A percentile compares a stretch with the other conserved stretches of the same genome.
These are phyloP conservation scores for Harpagoxenus sublaevis DNA, from an alignment of 2,888 invertebrate genomes.

Conservation along the genomic window DNA sequence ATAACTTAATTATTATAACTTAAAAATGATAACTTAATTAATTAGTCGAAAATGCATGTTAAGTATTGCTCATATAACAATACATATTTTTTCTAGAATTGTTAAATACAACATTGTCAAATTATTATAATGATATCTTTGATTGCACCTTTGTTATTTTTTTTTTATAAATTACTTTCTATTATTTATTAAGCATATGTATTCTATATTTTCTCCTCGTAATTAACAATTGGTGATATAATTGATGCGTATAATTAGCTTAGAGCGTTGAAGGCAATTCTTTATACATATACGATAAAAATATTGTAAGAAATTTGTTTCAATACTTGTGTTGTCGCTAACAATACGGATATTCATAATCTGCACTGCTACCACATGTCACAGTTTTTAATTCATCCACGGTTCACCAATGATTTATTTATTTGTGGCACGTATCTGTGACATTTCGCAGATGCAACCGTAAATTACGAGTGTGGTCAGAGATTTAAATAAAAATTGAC, in stretches of 20 bases:
- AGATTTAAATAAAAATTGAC: constrained; percentile 50
- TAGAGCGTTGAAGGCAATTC: not conserved
- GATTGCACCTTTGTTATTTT: not conserved
- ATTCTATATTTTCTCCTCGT: not conserved
- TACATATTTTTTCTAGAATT: not conserved
- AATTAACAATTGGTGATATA: not conserved
- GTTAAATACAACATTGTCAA: not conserved
- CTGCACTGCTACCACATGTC: constrained; percentile 2
- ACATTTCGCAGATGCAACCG: constrained; percentile 32
- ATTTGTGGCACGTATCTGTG: constrained; percentile 28
- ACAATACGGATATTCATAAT: constrained; percentile 13
- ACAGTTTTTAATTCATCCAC: constrained; percentile 34
- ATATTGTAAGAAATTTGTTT: not conserved
- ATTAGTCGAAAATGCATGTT: not conserved
- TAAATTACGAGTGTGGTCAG: constrained; percentile 42
- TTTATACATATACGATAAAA: not conserved
- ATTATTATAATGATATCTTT: not conserved
- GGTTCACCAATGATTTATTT: constrained; percentile 41
- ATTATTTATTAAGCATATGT: not conserved
- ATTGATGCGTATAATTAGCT: not conserved
- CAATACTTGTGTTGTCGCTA: not conserved
- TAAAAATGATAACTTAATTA: not conserved
- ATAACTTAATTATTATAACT: not conserved
- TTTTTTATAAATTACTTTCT: not conserved
- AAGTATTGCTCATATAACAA: not conserved